Percentiles rank a stretch among this genome's conserved stretches.
Evolutionary conservation across 1,140 invertebrate genomes (phyloP).

Genomic region (Neomicropteryx cornuta): DNA sequence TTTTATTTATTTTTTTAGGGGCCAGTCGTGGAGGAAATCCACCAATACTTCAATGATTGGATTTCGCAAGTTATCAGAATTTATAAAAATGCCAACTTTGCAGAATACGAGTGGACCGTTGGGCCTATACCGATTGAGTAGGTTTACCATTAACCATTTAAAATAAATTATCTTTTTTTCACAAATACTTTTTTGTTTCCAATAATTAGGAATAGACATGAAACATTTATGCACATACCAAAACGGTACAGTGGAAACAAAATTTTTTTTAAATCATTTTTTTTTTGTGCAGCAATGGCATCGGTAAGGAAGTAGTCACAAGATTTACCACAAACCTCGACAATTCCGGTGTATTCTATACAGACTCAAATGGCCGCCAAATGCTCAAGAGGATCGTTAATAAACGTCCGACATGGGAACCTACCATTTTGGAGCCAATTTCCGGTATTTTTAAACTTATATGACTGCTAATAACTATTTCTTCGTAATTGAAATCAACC

Average conservation of each 20-base stretch:
- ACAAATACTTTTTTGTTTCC: too few species aligned
- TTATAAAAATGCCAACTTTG: conserved; percentile 46
- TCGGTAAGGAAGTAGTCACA: conserved; percentile 76
- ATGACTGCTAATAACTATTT: too few species aligned
- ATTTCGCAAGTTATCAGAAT: conserved; percentile 64
- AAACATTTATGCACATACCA: not conserved
- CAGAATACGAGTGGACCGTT: conserved; percentile 86
- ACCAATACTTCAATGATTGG: conserved; percentile 54
- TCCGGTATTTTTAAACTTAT: too few species aligned
- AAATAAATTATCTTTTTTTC: not conserved
- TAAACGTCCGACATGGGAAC: conserved; percentile 61
- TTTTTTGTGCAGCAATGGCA: conserved; percentile 27
- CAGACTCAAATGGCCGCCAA: conserved; percentile 90
- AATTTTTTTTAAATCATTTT: not conserved
- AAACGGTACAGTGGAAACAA: not conserved
- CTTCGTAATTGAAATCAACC: too few species aligned
- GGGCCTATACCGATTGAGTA: conserved; percentile 80
- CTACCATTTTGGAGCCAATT: conserved; percentile 51
- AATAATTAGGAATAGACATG: not conserved
- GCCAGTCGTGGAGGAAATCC: conserved; percentile 66
- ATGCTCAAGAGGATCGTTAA: conserved; percentile 64
- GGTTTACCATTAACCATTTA: conserved; percentile 18
- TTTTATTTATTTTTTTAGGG: too few species aligned
- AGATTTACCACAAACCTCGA: conserved; percentile 54
- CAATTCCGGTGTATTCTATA: conserved; percentile 68